Evolutionary conservation across 2,888 invertebrate genomes (phyloP), one percentile per base, ranked within the genome.

Genomic region (Apantesis nais): DNA sequence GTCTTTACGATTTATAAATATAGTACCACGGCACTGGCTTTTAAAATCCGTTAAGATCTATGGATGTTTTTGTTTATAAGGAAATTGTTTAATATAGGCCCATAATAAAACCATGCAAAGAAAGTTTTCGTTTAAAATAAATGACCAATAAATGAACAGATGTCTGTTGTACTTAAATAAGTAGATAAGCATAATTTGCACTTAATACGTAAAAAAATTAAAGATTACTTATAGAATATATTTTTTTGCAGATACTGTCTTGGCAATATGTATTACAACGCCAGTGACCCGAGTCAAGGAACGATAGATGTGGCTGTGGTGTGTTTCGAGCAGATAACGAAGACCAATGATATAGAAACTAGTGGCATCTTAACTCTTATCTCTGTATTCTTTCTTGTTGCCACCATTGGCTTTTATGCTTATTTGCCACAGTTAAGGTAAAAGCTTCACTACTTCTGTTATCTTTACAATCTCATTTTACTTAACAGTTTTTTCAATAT

Each of bases 271-370:
- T 86, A 89, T 69, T 81, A 78, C 5, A 92, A 92, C 77, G 73
- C 41, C 22, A 85, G 81, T 22, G 60, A 77, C 0, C 78, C 66
- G 2, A 75, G 73, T 0, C 78, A 69, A 77, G 93, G 86, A 71
- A 82, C 74, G 29, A 77, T 90, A 0, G 82, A 88, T 2, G 89
- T 91, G 19, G 95, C 95, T 0, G 76, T 95, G 44, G 90, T 94
- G 1, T 94, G 95, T 76, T 95, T 99, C 97, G 90, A 99, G 89
- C 66, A 99, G 92, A 97, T 98, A 91, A 34, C 95, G 91, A 77
- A 97, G 92, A 55, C 95, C 90, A 83, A 80, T 68, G 83, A 86
- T 9, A 87, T 92, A 25, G 91, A 93, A 74, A 93, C 91, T 55
- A 92, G 89, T 66, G 93, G 95, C 1, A 88, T 92, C 14, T 85